Conservation (phyloP, 2,113 vertebrate species). For the Galemys pyrenaicus region DNA sequence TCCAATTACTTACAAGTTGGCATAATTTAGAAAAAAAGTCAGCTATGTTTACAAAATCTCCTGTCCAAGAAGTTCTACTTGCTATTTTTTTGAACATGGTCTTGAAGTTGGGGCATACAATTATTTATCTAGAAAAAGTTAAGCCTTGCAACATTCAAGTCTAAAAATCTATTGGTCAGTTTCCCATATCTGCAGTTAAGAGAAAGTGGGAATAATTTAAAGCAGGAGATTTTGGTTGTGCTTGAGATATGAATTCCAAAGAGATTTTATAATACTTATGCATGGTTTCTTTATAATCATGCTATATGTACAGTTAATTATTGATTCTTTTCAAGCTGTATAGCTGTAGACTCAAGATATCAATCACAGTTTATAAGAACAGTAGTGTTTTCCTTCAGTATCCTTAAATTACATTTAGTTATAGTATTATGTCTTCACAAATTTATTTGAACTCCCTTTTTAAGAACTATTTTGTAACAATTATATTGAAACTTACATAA, state of each 20-base stretch:
- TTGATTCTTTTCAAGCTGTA: neutral
- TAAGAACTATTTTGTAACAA: neutral
- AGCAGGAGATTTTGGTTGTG: neutral
- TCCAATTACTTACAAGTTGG: neutral
- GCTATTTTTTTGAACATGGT: slow-evolving; percentile 13
- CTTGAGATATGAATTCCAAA: neutral
- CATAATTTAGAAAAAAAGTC: neutral
- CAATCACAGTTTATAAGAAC: neutral
- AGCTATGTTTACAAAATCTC: neutral
- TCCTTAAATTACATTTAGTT: neutral
- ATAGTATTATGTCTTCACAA: neutral
- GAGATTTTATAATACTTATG: neutral
- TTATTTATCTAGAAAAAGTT: neutral
- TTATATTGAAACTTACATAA: slow-evolving; percentile 7
- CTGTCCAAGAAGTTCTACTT: neutral
- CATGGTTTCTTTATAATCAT: neutral
- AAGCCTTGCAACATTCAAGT: neutral
- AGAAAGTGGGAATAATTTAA: neutral
- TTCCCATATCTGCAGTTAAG: neutral
- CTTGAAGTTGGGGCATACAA: neutral
- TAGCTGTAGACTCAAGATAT: neutral
- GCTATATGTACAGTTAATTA: neutral
- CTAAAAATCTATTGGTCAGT: neutral
- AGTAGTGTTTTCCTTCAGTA: neutral
- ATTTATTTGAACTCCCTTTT: neutral